phyloP scores from a whole-genome alignment of 2,797 vertebrate species.

The Tinamus major region DNA sequence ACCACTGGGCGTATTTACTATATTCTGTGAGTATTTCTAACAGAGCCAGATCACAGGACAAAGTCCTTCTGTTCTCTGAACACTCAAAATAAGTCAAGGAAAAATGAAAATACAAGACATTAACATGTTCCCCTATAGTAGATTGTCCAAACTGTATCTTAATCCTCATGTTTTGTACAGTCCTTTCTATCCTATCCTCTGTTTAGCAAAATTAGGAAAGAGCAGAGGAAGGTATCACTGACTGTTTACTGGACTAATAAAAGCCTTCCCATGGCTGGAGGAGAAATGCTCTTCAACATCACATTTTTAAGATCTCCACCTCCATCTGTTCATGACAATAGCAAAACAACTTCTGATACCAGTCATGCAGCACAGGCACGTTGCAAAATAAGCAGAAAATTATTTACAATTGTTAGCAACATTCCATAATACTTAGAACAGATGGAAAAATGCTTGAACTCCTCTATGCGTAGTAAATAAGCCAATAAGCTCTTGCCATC shows the following conservation, averaged over 20 bases:
- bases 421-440: conserved; percentile 35
- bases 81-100: not conserved
- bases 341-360: not conserved
- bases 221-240: not conserved
- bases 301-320: not conserved
- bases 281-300: not conserved
- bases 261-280: not conserved
- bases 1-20: not conserved
- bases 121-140: no score
- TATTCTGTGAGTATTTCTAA: not conserved
- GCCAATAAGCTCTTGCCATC: not conserved
- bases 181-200: not conserved
- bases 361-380: not conserved
- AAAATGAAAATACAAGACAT: not conserved
- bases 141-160: not conserved
- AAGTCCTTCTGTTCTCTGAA: not conserved
- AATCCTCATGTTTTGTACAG: not conserved
- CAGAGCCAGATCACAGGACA: not conserved
- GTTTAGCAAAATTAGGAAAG: not conserved
- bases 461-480: conserved; percentile 39
- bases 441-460: not conserved
- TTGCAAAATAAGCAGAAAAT: conserved; percentile 53
- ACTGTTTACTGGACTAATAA: not conserved
- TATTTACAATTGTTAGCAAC: conserved; percentile 44
- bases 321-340: conserved; percentile 15